A percentile compares a stretch with the other conserved stretches of the same genome.
These are phyloP conservation scores for Sitophilus oryzae DNA, from an alignment of 1,140 invertebrate species.

Conservation along the genomic window DNA sequence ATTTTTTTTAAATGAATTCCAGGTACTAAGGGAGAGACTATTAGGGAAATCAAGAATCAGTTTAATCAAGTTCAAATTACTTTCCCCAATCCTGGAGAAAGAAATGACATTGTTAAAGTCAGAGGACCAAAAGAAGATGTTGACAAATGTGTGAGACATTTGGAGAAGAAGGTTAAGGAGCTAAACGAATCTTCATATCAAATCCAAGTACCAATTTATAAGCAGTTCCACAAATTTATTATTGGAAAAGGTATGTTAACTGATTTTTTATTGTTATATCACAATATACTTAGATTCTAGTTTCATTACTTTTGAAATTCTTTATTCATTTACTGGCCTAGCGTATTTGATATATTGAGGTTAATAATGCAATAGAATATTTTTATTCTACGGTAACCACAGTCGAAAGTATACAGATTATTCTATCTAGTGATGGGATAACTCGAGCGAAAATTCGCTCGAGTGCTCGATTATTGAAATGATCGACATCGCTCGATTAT, in stretches of 20 bases:
- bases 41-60: slow-evolving; percentile 86
- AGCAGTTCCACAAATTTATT: slow-evolving; percentile 95
- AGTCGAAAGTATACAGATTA: too few relatives aligned
- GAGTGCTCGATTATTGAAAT: too few relatives aligned
- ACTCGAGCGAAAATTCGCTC: too few relatives aligned
- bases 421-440: too few relatives aligned
- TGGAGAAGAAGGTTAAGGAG: slow-evolving; percentile 84
- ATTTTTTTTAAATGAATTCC: slow-evolving; percentile 24
- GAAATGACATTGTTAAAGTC: slow-evolving; percentile 88
- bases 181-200: slow-evolving; percentile 83
- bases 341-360: too few relatives aligned
- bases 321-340: too few relatives aligned
- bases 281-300: too few relatives aligned
- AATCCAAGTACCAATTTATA: slow-evolving; percentile 89
- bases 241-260: slow-evolving; percentile 80
- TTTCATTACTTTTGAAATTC: too few relatives aligned
- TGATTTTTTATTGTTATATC: too few relatives aligned
- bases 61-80: slow-evolving; percentile 93
- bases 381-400: too few relatives aligned
- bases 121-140: slow-evolving; percentile 94
- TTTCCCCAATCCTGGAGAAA: slow-evolving; percentile 82
- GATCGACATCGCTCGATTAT: too few relatives aligned
- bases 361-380: too few relatives aligned
- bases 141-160: slow-evolving; percentile 84
- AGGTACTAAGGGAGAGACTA: slow-evolving; percentile 81